These are phyloP conservation scores for Bruchidius siliquastri DNA, from an alignment of 2,888 invertebrate species.

Conservation along the genomic window DNA sequence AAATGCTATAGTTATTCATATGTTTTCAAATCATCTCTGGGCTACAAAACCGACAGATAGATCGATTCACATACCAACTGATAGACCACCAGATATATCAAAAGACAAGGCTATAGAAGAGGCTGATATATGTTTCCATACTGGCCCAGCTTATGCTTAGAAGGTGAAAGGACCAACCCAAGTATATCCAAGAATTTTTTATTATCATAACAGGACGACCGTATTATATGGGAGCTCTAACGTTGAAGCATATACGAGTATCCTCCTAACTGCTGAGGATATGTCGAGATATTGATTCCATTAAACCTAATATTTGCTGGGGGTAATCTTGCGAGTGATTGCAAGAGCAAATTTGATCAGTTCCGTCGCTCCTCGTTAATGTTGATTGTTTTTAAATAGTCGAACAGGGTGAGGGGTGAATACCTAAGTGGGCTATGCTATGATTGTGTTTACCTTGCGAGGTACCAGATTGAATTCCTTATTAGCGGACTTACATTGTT, in stretches of 20 bases:
- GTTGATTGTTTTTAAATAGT: slow-evolving; percentile 28
- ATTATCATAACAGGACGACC: neutral
- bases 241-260: neutral
- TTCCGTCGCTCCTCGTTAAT: slow-evolving; percentile 23
- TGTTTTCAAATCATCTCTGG: too few species aligned
- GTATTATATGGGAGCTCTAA: neutral
- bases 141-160: too few species aligned
- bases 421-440: neutral
- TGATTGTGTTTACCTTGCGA: slow-evolving; percentile 1
- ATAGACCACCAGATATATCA: too few species aligned
- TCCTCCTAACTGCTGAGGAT: neutral
- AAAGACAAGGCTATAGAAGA: too few species aligned
- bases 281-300: slow-evolving; percentile 43
- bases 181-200: too few species aligned
- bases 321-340: slow-evolving; percentile 49
- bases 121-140: too few species aligned
- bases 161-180: too few species aligned
- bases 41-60: too few species aligned
- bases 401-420: slow-evolving; percentile 4
- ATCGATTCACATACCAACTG: too few species aligned
- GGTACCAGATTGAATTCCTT: neutral
- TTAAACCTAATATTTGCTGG: slow-evolving; percentile 49
- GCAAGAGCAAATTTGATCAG: slow-evolving; percentile 46
- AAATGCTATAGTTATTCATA: too few species aligned
- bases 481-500: neutral